Percentiles rank a stretch among this genome's conserved stretches.
These are phyloP conservation scores for Diarsia rubi DNA, from an alignment of 2,888 invertebrate genomes.

Conservation along the genomic window DNA sequence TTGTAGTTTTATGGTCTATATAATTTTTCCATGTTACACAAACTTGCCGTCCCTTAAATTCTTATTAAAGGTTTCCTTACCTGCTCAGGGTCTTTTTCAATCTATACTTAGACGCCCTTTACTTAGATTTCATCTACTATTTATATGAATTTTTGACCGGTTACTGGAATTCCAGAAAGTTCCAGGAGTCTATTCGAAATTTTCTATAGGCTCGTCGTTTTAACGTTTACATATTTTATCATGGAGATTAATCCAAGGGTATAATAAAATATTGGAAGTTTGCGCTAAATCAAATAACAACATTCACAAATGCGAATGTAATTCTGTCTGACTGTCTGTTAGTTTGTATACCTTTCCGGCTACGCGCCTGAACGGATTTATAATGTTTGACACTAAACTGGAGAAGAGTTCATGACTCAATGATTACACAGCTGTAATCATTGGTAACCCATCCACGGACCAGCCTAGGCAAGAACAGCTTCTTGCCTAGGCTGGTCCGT, in stretches of 20 bases:
- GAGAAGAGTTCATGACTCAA: no score
- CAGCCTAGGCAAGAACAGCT: no score
- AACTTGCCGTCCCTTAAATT: background rate
- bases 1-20: slow-evolving; percentile 36
- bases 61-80: background rate
- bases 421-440: no score
- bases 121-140: background rate
- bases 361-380: background rate
- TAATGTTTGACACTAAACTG: background rate
- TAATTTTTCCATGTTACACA: slow-evolving; percentile 15
- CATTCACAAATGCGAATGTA: background rate
- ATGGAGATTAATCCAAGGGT: background rate
- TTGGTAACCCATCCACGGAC: no score
- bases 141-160: background rate
- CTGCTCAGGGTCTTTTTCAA: background rate
- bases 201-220: background rate
- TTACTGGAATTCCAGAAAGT: background rate
- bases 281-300: background rate
- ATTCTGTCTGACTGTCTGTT: background rate
- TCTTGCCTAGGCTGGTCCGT: no score
- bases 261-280: background rate
- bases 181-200: background rate
- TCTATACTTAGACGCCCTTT: no score
- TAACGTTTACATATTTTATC: background rate
- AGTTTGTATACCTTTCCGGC: background rate